Evolutionary conservation across 2,888 invertebrate species (phyloP), one percentile per base, ranked within the genome.

Genomic region (Eugnorisma glareosa): DNA sequence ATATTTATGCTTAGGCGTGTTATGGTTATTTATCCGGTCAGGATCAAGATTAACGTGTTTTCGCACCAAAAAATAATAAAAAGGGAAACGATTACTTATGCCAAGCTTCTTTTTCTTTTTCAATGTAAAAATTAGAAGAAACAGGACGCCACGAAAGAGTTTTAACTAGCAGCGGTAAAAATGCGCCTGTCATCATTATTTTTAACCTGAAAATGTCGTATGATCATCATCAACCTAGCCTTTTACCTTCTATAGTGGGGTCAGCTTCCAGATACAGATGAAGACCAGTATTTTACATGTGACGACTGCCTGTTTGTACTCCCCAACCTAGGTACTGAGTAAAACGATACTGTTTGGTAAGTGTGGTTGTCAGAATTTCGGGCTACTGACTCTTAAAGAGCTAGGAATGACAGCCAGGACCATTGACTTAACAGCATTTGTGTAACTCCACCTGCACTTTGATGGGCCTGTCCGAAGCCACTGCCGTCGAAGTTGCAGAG

Each of bases 31-130:
- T 81, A 80, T 85, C 67, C 71, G 24, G 37, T 54, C 75, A 31
- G 54, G 61, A 84, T 73, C 67, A 69, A 71, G 73, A 67, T 86
- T 82, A 79, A 76, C 48, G 64, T 28, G n/a, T 59, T 74, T 82
- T 63, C 57, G 48, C 45, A 67, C 7, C 45, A 37, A 35, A 64
- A 8, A 7, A 45, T 54, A 64, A n/a, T 43, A 35, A n/a, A 35
- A 43, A 48, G 28, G 48, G 35, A 64, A 64, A n/a, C 11, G 6
- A 37, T 64, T 48, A 40, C 0, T 6, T 64, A 64, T 5, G 37
- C 15, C 0, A 31, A n/a, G 40, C 54, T 45, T 28, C 13, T 1
- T 31, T 57, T 13, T 13, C 24, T 37, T 45, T 70, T 59, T 21
- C 45, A 40, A 54, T 43, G 28, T 59, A 2, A 8, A 31, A 59